These are phyloP conservation scores for Lepidonotus clava DNA, from an alignment of 2,888 invertebrate species.

Conservation along the genomic window DNA sequence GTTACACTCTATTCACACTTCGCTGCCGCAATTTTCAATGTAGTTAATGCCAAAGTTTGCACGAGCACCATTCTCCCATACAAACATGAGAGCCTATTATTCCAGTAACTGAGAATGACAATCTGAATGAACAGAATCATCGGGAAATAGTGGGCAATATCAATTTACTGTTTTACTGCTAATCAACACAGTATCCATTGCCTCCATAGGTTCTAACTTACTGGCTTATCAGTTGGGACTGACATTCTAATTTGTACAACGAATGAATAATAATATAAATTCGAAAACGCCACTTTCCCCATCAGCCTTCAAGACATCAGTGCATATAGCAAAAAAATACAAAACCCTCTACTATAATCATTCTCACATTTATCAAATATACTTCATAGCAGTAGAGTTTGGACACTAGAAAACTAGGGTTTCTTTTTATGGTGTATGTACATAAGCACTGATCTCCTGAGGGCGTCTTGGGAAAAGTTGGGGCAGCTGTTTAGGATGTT, in stretches of 20 bases:
- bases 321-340: constrained; percentile 41
- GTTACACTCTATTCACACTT: background rate
- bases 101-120: constrained; percentile 10
- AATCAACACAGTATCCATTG: background rate
- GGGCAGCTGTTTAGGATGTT: constrained; percentile 35
- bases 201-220: constrained; percentile 3
- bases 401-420: constrained; percentile 30
- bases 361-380: constrained; percentile 37
- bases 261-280: background rate
- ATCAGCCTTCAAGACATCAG: constrained; percentile 38
- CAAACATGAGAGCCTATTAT: background rate
- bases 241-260: background rate
- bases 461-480: background rate
- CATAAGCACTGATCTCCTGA: constrained; percentile 11
- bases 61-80: constrained; percentile 2
- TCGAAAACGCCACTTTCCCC: background rate
- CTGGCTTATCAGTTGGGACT: constrained; percentile 13
- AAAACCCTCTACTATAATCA: constrained; percentile 5
- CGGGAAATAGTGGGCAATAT: constrained; percentile 25
- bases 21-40: background rate
- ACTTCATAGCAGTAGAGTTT: constrained; percentile 49
- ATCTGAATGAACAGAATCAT: background rate
- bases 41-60: background rate
- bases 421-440: background rate
- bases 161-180: background rate